phyloP scores from a whole-genome alignment of 2,113 vertebrate species.

The Onychostoma macrolepis region DNA sequence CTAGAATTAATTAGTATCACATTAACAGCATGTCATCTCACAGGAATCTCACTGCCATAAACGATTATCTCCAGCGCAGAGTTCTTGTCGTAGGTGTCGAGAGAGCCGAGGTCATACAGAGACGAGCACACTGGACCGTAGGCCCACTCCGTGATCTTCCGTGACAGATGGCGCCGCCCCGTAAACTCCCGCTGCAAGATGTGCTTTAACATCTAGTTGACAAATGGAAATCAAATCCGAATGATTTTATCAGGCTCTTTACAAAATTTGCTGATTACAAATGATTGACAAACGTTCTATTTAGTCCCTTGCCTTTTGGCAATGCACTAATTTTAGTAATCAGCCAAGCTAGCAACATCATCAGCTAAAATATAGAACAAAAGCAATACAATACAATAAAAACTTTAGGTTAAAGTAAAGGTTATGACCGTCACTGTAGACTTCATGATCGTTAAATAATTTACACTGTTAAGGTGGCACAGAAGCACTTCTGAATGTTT shows the following conservation, averaged over 20 bases:
- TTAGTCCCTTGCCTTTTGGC: neutral
- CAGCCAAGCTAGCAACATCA: neutral
- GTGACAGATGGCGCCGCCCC: slow-evolving; percentile 86
- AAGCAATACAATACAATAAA: neutral
- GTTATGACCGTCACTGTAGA: neutral
- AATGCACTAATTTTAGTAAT: neutral
- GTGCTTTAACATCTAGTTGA: slow-evolving; percentile 86
- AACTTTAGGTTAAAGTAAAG: neutral
- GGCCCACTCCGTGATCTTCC: slow-evolving; percentile 97
- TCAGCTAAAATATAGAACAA: neutral
- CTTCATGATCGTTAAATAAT: neutral
- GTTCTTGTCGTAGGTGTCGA: slow-evolving; percentile 87
- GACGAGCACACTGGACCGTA: slow-evolving; percentile 93
- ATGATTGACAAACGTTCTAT: neutral
- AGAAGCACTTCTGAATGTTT: no score
- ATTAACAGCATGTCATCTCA: slow-evolving; percentile 67
- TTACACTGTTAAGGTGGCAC: no score
- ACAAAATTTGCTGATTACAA: no score
- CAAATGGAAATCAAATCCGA: neutral
- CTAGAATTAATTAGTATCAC: neutral
- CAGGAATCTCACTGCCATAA: slow-evolving; percentile 88
- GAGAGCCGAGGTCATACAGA: slow-evolving; percentile 88
- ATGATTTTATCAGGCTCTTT: neutral
- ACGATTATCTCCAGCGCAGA: slow-evolving; percentile 91
- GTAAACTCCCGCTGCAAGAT: slow-evolving; percentile 91